Conservation (phyloP, 2,888 invertebrate species). For the Lumbricus terrestris region DNA sequence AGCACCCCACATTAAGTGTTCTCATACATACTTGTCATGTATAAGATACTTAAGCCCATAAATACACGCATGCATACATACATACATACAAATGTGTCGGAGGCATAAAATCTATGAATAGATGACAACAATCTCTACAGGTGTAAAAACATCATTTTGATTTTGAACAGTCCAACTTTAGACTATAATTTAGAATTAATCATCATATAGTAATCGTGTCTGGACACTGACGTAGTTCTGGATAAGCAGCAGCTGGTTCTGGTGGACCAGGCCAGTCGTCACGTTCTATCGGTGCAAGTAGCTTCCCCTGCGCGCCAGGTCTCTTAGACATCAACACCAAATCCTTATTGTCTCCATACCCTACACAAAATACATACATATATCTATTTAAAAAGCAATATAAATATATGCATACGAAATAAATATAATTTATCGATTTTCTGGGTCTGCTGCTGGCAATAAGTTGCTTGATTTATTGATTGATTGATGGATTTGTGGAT, state of each 20-base stretch:
- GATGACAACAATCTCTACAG: background rate
- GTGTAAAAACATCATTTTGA: background rate
- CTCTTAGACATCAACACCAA: background rate
- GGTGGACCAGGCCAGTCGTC: conserved; percentile 98
- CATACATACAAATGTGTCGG: background rate
- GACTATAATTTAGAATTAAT: background rate
- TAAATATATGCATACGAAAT: no score
- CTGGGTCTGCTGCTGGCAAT: no score
- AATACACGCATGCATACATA: background rate
- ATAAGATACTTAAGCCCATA: no score
- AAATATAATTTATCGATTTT: background rate
- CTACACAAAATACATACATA: background rate
- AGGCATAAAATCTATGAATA: background rate
- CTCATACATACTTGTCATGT: background rate
- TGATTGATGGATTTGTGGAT: no score
- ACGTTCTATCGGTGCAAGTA: conserved; percentile 76
- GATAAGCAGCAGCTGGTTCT: conserved; percentile 68
- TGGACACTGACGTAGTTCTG: conserved; percentile 40
- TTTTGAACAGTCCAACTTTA: background rate
- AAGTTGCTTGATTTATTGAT: no score
- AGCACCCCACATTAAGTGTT: background rate
- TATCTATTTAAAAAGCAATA: no score
- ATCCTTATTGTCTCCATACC: background rate
- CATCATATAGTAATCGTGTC: no score
- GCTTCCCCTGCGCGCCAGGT: conserved; percentile 21